A percentile compares a stretch with the other conserved stretches of the same genome.
Conservation (phyloP, 2,797 vertebrate genomes). For the Mormyrus hasselquistii region DNA sequence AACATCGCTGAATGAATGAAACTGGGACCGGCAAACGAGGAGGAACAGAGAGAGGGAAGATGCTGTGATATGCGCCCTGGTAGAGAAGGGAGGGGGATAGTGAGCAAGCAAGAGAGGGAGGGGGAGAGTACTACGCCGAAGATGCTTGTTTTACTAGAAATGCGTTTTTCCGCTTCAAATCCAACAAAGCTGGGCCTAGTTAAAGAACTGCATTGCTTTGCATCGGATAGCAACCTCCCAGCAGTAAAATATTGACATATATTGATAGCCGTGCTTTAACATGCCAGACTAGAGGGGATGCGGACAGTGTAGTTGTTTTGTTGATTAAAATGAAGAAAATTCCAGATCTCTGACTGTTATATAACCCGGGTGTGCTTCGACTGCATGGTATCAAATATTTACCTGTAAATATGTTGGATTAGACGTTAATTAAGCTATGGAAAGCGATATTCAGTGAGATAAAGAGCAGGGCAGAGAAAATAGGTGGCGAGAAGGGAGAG, state of each 20-base stretch:
- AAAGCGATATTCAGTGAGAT: conserved; percentile 27
- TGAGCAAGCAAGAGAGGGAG: conserved; percentile 33
- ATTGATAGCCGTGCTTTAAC: conserved; percentile 28
- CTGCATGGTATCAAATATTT: conserved; percentile 13
- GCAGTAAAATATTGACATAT: conserved; percentile 54
- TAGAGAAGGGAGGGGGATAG: conserved; percentile 30
- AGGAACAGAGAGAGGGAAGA: conserved; percentile 35
- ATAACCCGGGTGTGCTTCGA: conserved; percentile 8
- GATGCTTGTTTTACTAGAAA: conserved; percentile 35
- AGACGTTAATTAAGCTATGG: conserved; percentile 16
- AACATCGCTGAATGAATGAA: conserved; percentile 24
- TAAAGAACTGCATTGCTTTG: conserved; percentile 33
- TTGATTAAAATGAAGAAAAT: conserved; percentile 27
- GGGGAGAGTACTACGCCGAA: conserved; percentile 29
- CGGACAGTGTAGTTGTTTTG: conserved; percentile 25
- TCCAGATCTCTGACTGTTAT: conserved; percentile 32
- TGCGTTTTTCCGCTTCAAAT: conserved; percentile 30
- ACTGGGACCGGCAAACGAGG: conserved; percentile 30
- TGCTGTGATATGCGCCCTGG: conserved; percentile 32
- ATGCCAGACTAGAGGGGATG: conserved; percentile 1
- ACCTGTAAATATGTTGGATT: conserved; percentile 25
- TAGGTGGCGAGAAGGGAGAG: conserved; percentile 28
- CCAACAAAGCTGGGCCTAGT: conserved; percentile 18
- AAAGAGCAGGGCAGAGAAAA: conserved; percentile 38
- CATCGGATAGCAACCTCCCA: conserved; percentile 48